Evolutionary conservation across 2,797 vertebrate species (phyloP), one percentile per base, ranked within the genome.

Genomic region (Cynopterus sphinx): DNA sequence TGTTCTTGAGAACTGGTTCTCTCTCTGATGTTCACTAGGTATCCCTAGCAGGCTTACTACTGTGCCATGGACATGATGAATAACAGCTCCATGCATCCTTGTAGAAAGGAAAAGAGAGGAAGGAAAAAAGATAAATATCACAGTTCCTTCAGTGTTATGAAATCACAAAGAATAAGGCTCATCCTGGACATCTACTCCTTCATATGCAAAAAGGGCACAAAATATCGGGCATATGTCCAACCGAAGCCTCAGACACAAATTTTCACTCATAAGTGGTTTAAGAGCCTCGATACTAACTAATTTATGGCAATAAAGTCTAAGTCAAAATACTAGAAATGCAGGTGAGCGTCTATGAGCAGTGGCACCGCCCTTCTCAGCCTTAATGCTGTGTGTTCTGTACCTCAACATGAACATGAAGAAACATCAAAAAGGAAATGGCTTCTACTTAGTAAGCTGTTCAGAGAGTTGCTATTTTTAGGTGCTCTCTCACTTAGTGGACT

Each of bases 221-320:
- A 78, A 68, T 15, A 67, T 26, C 4, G 4, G 39, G 12, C 28
- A 26, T 59, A 31, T 68, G 24, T 63, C 31, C 46, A 57, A 49
- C 12, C 12, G 46, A 91, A 79, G 87, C 68, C 82, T 95, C 53
- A 68, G 51, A 92, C 3, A 21, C 75, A 46, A 74, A 87, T 96
- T 96, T 97, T 92, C 90, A 96, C 90, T 81, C 82, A 53, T 90
- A 31, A 84, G 75, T 95, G 84, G 93, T 83, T 98, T 75, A 68
- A 91, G 65, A 96, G 96, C 83, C 74, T 67, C 92, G 13, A 84
- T 87, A 93, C 75, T 90, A 79, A 91, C 87, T 94, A 70, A 90
- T 46, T 65, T 59, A 75, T 57, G 75, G 92, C n/a, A 96, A 86
- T 84, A 95, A 39, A 90, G 16, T 41, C 43, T 61, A 84, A 95